Evolutionary conservation across 2,797 vertebrate species (phyloP).

Genomic region (Peromyscus eremicus): DNA sequence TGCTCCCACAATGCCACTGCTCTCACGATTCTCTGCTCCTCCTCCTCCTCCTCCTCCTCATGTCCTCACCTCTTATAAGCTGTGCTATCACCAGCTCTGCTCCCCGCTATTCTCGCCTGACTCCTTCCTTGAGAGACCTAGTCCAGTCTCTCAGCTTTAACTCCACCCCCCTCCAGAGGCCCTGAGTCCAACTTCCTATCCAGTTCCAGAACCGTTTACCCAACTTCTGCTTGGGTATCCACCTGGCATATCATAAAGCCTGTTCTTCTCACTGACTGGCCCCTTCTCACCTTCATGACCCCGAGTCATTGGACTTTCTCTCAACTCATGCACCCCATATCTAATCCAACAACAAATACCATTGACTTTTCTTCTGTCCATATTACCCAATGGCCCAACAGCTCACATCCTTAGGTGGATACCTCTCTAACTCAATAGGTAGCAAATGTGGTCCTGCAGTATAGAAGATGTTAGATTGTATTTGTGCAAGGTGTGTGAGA

Average conservation of each 20-base stretch:
- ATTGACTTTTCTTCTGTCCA: no score
- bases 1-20: not conserved
- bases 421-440: not conserved
- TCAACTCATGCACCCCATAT: not conserved
- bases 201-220: not conserved
- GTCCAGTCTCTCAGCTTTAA: not conserved
- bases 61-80: not conserved
- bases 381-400: not conserved
- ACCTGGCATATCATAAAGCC: not conserved
- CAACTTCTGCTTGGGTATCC: not conserved
- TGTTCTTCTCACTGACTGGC: not conserved
- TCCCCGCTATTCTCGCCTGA: not conserved
- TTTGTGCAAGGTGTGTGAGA: not conserved
- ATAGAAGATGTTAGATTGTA: not conserved
- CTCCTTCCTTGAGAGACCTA: not conserved
- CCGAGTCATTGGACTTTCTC: not conserved
- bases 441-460: not conserved
- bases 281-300: not conserved
- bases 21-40: not conserved
- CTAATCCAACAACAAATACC: not conserved
- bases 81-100: not conserved
- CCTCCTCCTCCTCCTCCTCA: not conserved
- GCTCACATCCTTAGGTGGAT: not conserved
- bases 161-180: not conserved
- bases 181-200: not conserved